Base-by-base conservation (phyloP, 1,140 invertebrate genomes). In the Contarinia nasturtii region DNA sequence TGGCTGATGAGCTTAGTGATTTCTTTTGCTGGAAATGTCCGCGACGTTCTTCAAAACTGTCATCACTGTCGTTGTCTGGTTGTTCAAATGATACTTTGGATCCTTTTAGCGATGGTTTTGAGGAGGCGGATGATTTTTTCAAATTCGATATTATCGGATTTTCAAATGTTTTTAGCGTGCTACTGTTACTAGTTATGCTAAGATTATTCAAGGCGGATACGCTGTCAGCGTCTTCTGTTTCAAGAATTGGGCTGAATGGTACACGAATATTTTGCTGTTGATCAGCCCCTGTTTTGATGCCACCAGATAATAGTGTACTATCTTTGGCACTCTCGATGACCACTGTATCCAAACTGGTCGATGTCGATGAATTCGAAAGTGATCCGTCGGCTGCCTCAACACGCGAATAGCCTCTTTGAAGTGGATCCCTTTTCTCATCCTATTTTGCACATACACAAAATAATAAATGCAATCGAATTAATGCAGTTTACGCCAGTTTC, bases 291-390 rank as follows among this genome's bases (percentile, higher is more conserved):
- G 52, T 47, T 53, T 3, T 43, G 57, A 60, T 20, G 58, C 58
- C 33, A 62, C 10, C 0, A 56, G 51, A 12, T 27, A 52, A 53
- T 7, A 61, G 21, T 45, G 27, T 27, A 27, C 27, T 27, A 10
- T 63, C 60, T 22, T 41, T 40, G 38, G 4, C n/a, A 20, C 63
- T 59, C 53, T 63, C 61, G 7, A 58, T 58, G 12, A 64, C 38
- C 46, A 64, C 60, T 52, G 61, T 63, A 53, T 64, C 61, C 50
- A 64, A 54, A 45, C 61, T 64, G 20, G 61, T 64, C 41, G 57
- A 58, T 43, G 61, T 64, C 33, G 63, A 63, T 44, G 61, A 64
- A 47, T 55, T 52, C 17, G 61, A 62, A 19, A 63, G 42, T 36
- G 57, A 58, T 48, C 55, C 58, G 5, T 38, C 37, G 41, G 15